Conservation (phyloP, 2,113 vertebrate genomes). For the Aleadryas rufinucha region DNA sequence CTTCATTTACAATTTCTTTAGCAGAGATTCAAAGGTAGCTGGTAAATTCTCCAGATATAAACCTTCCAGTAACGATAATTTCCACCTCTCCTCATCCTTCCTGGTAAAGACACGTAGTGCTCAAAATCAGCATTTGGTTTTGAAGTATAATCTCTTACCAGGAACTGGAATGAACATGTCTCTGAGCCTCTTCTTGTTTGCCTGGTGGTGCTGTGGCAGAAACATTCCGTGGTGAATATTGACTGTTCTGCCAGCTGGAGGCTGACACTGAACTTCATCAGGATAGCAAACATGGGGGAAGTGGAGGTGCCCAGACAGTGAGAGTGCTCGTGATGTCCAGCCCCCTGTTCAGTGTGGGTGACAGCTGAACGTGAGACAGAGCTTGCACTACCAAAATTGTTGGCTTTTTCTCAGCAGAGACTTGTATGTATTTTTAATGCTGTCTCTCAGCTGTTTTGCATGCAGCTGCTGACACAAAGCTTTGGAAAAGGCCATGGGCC, state of each 20-base stretch:
- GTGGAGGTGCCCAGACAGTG: neutral
- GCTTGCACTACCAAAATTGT: neutral
- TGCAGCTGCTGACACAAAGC: neutral
- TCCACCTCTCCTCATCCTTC: neutral
- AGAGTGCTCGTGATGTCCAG: neutral
- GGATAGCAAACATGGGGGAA: neutral
- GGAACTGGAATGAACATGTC: neutral
- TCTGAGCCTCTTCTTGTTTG: neutral
- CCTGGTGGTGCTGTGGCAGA: neutral
- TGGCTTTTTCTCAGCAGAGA: neutral
- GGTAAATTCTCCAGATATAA: neutral
- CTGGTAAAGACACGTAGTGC: neutral
- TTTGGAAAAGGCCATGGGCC: neutral
- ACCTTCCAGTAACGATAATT: neutral
- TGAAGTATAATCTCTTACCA: neutral
- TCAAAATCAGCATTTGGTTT: neutral
- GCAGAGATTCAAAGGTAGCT: neutral
- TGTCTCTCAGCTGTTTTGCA: neutral
- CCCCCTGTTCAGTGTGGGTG: neutral
- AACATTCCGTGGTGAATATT: neutral
- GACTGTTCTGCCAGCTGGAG: neutral
- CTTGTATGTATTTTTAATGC: neutral
- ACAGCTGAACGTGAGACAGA: neutral
- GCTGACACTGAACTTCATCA: accelerated
- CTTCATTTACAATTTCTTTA: neutral